Base-by-base conservation (phyloP, 2,888 invertebrate species). In the Amaurobius ferox region DNA sequence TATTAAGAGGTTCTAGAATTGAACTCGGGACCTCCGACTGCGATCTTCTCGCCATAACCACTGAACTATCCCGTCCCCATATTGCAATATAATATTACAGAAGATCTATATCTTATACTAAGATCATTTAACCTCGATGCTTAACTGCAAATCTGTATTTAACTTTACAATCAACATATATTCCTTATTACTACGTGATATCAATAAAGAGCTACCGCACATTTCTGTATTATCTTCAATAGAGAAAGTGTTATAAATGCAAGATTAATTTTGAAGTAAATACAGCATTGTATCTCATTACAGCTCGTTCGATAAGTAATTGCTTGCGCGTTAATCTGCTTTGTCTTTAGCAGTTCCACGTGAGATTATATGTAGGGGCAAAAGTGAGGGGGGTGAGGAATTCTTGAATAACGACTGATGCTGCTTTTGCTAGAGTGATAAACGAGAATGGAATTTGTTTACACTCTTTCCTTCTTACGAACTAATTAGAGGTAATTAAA, bases 401-500 rank as follows among this genome's bases (percentile, higher is more conserved):
- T 68, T 55, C 76, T 44, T 70, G 62, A 68, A 35, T 76, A 74
- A 81, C 44, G 70, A 68, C 29, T 76, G 62, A 40, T 73, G 61
- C 73, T 28, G 61, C 39, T 39, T 67, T 68, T 66, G 35, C 44
- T 28, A 23, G 48, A 2, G 72, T 67, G 72, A 85, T 72, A 72
- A 85, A 85, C 67, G 72, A 85, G 62, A 28, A 62, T 68, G 48
- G 68, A 62, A 74, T 86, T 79, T 86, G 79, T 79, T 78, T 79
- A 86, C 79, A 79, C 68, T 73, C 78, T 78, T 32, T 13, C 29
- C 26, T 74, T 32, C 62, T 68, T 72, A 73, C 66, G 40, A 78
- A 68, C 67, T 86, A 86, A 86, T 86, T 86, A 79, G 78, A 11
- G 68, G 62, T 73, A 73, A 86, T 79, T 86, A 86, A 86, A 86